These are phyloP conservation scores for Arctocebus calabarensis DNA, from an alignment of 2,797 vertebrate genomes.

Conservation along the genomic window DNA sequence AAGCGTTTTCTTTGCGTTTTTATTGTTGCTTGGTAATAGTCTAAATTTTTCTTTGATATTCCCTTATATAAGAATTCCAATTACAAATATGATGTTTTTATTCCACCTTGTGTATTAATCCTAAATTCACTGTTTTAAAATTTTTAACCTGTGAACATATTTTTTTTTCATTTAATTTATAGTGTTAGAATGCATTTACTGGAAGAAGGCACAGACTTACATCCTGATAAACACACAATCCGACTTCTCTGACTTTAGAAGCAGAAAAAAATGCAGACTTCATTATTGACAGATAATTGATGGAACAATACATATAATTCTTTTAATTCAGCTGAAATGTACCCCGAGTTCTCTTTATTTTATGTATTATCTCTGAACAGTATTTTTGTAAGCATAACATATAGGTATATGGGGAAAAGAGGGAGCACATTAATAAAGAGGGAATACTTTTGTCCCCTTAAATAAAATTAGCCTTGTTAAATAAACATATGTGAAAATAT, in stretches of 20 bases:
- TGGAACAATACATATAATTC: neutral
- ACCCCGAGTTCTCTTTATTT: neutral
- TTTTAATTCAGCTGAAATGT: neutral
- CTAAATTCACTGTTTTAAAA: neutral
- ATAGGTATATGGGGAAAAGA: neutral
- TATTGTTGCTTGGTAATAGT: constrained; percentile 80
- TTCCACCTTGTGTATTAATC: constrained; percentile 14
- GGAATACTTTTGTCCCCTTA: neutral
- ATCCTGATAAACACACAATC: neutral
- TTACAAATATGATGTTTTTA: constrained; percentile 10
- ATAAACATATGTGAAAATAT: neutral
- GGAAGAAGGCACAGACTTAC: neutral
- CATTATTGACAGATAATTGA: neutral
- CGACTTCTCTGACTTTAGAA: neutral
- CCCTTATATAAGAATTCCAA: constrained; percentile 50
- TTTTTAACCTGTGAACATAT: neutral
- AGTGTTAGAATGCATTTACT: neutral
- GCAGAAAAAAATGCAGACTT: neutral
- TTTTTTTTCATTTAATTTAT: constrained; percentile 38
- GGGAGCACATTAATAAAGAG: neutral
- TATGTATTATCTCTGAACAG: neutral
- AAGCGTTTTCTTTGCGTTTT: constrained; percentile 52
- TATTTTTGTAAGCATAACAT: neutral
- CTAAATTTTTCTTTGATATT: constrained; percentile 77
- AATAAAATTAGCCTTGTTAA: neutral